Evolutionary conservation across 2,888 invertebrate species (phyloP).

Genomic region (Ochropacha duplaris): DNA sequence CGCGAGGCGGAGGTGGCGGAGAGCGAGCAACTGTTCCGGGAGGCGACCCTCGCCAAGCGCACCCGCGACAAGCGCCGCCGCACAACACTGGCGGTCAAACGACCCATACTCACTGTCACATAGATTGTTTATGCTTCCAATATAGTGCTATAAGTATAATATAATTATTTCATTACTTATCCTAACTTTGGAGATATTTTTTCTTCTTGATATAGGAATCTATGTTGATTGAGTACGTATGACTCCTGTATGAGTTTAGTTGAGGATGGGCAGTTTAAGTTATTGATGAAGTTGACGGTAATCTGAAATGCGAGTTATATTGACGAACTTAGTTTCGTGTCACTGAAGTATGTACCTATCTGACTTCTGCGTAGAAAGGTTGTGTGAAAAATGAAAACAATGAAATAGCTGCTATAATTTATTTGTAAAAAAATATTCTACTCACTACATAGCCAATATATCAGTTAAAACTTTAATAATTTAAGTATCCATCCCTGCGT

Average conservation of each 20-base stretch:
- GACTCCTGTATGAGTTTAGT: too few species aligned
- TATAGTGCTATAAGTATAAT: background rate
- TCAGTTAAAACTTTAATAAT: slow-evolving; percentile 83
- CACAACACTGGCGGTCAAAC: slow-evolving; percentile 85
- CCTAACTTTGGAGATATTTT: too few species aligned
- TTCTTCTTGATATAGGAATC: too few species aligned
- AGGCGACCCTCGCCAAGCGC: slow-evolving; percentile 85
- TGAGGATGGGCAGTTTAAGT: too few species aligned
- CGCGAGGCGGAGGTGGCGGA: slow-evolving; percentile 89
- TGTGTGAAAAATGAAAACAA: slow-evolving; percentile 29
- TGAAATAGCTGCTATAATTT: slow-evolving; percentile 82
- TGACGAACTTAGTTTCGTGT: too few species aligned
- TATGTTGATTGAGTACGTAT: too few species aligned
- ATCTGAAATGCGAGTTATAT: too few species aligned
- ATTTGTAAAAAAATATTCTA: slow-evolving; percentile 89
- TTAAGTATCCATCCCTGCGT: slow-evolving; percentile 84
- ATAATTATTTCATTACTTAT: background rate
- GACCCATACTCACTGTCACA: slow-evolving; percentile 76
- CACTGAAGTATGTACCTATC: too few species aligned
- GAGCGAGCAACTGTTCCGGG: slow-evolving; percentile 89
- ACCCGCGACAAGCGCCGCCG: slow-evolving; percentile 85
- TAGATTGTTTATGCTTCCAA: slow-evolving; percentile 32
- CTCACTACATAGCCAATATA: slow-evolving; percentile 87
- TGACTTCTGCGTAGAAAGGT: too few species aligned
- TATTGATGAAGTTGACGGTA: too few species aligned